Evolutionary conservation across 2,113 vertebrate genomes (phyloP).

Genomic region (Sorex araneus): DNA sequence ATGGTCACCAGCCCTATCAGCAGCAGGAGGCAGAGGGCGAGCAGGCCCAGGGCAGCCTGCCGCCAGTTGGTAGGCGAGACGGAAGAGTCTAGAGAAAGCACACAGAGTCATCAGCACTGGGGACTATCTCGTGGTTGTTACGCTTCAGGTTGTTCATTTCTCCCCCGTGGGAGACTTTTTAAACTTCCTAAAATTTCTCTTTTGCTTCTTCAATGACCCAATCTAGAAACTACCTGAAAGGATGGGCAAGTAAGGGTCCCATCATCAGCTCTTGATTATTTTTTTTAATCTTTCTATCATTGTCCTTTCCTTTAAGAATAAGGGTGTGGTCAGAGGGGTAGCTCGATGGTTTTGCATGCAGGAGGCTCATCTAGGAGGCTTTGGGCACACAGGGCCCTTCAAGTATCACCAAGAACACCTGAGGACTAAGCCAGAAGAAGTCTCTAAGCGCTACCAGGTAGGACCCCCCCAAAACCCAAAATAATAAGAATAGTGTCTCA

Average conservation of each 20-base stretch:
- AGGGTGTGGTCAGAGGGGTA: too few relatives aligned
- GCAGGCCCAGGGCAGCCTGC: constrained; percentile 50
- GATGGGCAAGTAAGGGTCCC: fast-evolving
- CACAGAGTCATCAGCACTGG: neutral
- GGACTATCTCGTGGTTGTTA: neutral
- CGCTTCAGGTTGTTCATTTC: neutral
- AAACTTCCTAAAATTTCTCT: neutral
- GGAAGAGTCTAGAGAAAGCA: neutral
- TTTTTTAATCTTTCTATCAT: too few relatives aligned
- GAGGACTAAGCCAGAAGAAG: neutral
- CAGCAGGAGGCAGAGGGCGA: constrained; percentile 67
- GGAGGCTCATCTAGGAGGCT: too few relatives aligned
- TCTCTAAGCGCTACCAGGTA: neutral
- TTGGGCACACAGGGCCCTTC: too few relatives aligned
- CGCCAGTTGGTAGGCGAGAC: neutral
- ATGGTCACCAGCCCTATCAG: constrained; percentile 68
- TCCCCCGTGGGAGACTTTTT: neutral
- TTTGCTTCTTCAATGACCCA: neutral
- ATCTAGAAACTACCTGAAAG: neutral
- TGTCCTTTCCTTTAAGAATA: too few relatives aligned
- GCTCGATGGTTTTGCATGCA: too few relatives aligned
- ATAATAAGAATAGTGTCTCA: neutral
- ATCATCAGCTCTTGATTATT: neutral
- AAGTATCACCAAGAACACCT: neutral
- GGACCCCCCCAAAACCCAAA: neutral